Evolutionary conservation across 2,888 invertebrate species (phyloP).

Genomic region (Odontomyia ornata): DNA sequence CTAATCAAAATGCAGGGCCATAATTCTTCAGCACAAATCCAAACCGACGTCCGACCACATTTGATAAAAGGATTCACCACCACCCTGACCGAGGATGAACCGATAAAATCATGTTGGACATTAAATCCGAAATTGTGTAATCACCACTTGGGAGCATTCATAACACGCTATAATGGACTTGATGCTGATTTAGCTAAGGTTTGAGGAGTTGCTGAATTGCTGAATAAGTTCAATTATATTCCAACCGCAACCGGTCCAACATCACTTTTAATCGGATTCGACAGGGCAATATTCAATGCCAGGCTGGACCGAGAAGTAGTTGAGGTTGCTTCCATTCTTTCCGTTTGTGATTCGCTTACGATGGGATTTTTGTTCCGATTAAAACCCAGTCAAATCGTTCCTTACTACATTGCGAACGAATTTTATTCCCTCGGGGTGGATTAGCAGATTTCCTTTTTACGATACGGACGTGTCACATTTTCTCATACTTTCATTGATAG

Average conservation of each 20-base stretch:
- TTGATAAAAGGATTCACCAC: too few relatives aligned
- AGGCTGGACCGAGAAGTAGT: background rate
- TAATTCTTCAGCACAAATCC: too few relatives aligned
- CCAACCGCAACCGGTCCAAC: background rate
- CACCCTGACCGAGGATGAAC: too few relatives aligned
- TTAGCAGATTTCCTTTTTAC: conserved; percentile 50
- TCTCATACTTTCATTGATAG: conserved; percentile 36
- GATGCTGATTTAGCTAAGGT: conserved; percentile 16
- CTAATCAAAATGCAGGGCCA: too few relatives aligned
- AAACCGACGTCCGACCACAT: too few relatives aligned
- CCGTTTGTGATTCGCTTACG: conserved; percentile 24
- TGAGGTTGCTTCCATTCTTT: conserved; percentile 17
- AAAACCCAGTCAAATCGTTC: conserved; percentile 11
- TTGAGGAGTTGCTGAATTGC: conserved; percentile 8
- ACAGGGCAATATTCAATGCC: conserved; percentile 4
- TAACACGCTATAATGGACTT: conserved; percentile 28
- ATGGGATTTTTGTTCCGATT: conserved; percentile 26
- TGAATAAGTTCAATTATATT: conserved; percentile 36
- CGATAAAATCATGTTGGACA: background rate
- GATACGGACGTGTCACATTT: conserved; percentile 49
- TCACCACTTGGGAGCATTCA: conserved; percentile 24
- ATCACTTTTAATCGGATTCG: conserved; percentile 33
- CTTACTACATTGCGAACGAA: conserved; percentile 1
- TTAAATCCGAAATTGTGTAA: conserved; percentile 26
- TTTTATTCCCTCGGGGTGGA: conserved; percentile 46